A percentile compares a stretch with the other conserved stretches of the same genome.
phyloP scores from a whole-genome alignment of 2,113 vertebrate species.

The Dasyurus viverrinus region DNA sequence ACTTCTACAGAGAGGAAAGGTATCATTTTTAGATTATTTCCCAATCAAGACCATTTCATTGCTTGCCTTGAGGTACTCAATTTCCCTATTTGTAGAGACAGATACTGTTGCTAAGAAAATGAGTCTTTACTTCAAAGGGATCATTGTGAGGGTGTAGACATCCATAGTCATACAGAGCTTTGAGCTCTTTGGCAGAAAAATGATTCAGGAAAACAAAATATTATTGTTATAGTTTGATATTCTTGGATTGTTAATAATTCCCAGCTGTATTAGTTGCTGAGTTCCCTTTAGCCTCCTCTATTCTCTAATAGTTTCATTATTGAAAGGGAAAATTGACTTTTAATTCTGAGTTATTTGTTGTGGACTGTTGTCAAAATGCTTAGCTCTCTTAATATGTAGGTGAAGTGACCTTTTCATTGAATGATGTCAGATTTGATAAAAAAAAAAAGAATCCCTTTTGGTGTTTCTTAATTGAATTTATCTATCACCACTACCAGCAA shows the following conservation, averaged over 20 bases:
- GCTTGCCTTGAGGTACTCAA: background rate
- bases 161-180: background rate
- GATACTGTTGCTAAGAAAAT: background rate
- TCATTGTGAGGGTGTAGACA: fast-evolving
- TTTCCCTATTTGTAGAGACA: background rate
- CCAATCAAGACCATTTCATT: background rate
- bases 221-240: background rate
- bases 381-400: background rate
- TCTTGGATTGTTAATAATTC: background rate
- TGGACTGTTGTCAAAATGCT: conserved; percentile 22
- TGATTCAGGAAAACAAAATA: conserved; percentile 17
- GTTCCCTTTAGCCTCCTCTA: background rate
- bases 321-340: conserved; percentile 12
- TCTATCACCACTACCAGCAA: background rate
- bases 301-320: conserved; percentile 12
- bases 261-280: background rate
- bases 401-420: conserved; percentile 29
- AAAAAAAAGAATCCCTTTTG: background rate
- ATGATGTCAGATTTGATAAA: background rate
- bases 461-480: conserved; percentile 12
- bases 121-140: background rate
- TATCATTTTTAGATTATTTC: background rate
- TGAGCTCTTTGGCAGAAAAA: conserved; percentile 8
- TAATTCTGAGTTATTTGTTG: conserved; percentile 24
- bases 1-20: background rate